phyloP scores from a whole-genome alignment of 2,797 vertebrate genomes.

The Tauraco hartlaubi region DNA sequence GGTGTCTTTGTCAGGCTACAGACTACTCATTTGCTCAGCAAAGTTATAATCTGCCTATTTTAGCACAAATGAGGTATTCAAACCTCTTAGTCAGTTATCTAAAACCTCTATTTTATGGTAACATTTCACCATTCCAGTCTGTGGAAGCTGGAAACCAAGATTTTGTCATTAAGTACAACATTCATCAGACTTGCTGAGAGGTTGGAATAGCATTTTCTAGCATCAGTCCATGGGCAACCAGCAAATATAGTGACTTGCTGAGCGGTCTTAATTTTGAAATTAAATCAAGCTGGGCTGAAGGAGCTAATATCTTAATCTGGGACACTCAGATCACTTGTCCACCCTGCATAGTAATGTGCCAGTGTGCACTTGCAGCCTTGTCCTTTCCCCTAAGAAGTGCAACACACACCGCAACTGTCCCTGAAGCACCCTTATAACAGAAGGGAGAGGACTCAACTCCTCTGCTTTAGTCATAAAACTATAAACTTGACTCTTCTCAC shows the following conservation, averaged over 20 bases:
- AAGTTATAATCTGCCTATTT: background rate
- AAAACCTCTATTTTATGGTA: background rate
- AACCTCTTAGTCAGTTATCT: background rate
- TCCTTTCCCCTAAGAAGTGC: background rate
- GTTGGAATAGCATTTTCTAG: background rate
- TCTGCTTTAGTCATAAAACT: background rate
- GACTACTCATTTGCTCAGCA: background rate
- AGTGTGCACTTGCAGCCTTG: background rate
- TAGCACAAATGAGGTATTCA: background rate
- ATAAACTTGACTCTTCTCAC: background rate
- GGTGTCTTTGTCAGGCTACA: background rate
- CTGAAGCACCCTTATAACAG: background rate
- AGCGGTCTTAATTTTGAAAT: background rate
- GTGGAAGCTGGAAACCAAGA: background rate
- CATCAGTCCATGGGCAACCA: background rate
- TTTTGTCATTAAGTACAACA: background rate
- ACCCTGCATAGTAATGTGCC: background rate
- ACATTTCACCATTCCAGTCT: background rate
- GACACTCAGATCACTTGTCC: background rate
- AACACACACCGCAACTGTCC: background rate
- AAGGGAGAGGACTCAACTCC: background rate
- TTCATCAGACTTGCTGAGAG: background rate
- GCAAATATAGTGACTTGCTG: background rate
- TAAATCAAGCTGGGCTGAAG: background rate
- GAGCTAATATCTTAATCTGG: background rate